These are phyloP conservation scores for Melanotaenia trifasciata DNA, from an alignment of 2,797 vertebrate species.

Conservation along the genomic window DNA sequence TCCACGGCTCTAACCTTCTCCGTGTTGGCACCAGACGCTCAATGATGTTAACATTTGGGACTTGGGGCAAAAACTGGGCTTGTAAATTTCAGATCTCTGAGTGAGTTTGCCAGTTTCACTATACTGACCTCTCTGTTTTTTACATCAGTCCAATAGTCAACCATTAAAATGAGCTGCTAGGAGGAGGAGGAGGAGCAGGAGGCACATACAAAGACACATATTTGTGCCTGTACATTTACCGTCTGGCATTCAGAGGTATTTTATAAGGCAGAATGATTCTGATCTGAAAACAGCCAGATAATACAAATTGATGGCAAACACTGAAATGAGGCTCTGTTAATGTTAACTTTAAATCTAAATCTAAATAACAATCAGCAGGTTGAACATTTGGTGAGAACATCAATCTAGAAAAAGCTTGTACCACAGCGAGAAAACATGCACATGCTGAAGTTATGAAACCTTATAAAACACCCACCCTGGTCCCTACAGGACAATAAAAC, in stretches of 20 bases:
- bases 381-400: neutral
- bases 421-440: neutral
- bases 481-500: conserved; percentile 59
- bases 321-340: neutral
- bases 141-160: conserved; percentile 49
- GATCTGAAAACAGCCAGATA: neutral
- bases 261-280: conserved; percentile 6
- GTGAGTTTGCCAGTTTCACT: conserved; percentile 51
- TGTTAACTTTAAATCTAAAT: neutral
- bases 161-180: conserved; percentile 51
- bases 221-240: neutral
- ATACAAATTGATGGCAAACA: neutral
- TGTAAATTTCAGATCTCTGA: conserved; percentile 50
- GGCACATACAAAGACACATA: neutral
- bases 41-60: conserved; percentile 68
- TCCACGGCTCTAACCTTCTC: conserved; percentile 42
- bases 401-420: neutral
- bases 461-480: conserved; percentile 28
- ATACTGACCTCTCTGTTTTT: conserved; percentile 62
- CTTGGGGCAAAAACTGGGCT: conserved; percentile 56
- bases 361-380: neutral
- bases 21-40: conserved; percentile 51
- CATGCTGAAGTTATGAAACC: conserved; percentile 51
- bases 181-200: neutral
- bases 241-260: neutral